A percentile compares a stretch with the other conserved stretches of the same genome.
phyloP scores from a whole-genome alignment of 2,797 vertebrate genomes.

The Leptatherina wallacei region DNA sequence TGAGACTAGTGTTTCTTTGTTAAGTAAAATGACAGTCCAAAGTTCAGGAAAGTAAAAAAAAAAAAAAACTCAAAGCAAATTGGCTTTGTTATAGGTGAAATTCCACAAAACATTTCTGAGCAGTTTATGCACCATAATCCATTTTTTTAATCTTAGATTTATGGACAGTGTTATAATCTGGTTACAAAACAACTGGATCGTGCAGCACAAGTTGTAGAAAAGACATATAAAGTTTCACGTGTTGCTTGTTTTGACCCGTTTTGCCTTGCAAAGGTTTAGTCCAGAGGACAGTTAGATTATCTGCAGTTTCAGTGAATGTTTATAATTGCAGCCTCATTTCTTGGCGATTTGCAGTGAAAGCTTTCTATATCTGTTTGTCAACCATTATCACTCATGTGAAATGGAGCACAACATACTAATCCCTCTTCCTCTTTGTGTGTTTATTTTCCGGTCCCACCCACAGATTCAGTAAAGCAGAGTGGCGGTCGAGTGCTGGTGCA shows the following conservation, averaged over 20 bases:
- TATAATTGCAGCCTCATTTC: neutral
- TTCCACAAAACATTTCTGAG: slow-evolving; percentile 34
- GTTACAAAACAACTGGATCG: slow-evolving; percentile 60
- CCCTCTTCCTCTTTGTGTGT: slow-evolving; percentile 32
- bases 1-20: neutral
- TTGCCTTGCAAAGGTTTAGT: slow-evolving; percentile 3
- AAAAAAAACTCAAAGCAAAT: neutral
- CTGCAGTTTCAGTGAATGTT: neutral
- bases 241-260: slow-evolving; percentile 6
- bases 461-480: slow-evolving; percentile 87
- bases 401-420: slow-evolving; percentile 20
- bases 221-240: slow-evolving; percentile 7
- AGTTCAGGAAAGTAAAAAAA: neutral
- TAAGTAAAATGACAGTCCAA: slow-evolving; percentile 7
- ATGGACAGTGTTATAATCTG: slow-evolving; percentile 22
- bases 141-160: slow-evolving; percentile 21
- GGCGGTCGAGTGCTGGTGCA: slow-evolving; percentile 90
- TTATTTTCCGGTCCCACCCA: slow-evolving; percentile 36
- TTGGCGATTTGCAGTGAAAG: neutral
- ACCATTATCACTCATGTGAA: slow-evolving; percentile 17
- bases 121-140: slow-evolving; percentile 45
- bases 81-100: neutral
- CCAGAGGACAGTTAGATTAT: neutral
- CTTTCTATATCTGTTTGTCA: neutral
- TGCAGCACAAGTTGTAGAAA: slow-evolving; percentile 12